Evolutionary conservation across 2,797 vertebrate species (phyloP), one percentile per base, ranked within the genome.

Genomic region (Tachyglossus aculeatus): DNA sequence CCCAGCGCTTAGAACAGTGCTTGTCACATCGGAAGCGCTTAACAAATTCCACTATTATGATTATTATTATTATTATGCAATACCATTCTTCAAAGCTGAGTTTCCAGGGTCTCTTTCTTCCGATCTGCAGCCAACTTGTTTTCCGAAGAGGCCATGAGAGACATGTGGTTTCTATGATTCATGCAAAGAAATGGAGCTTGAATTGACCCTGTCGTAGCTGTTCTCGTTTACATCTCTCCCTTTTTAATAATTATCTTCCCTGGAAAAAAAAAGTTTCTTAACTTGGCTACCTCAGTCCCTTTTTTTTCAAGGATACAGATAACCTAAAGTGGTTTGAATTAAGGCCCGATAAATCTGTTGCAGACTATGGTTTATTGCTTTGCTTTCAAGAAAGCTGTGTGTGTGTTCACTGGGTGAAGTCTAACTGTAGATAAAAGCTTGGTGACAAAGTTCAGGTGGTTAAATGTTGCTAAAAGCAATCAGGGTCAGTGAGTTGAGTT

Each of bases 91-190:
- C 43, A 33, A 19, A 50, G 14, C 45, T 63, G 62, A 38, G 12
- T 63, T 79, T 67, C 71, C n/a, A 63, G 29, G 32, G 65, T 48
- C 58, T 44, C 9, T 38, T 51, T 19, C 33, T 66, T 66, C 44
- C 57, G 39, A 8, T 48, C 11, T 66, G 12, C 52, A 27, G 3
- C 11, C 34, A 69, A 18, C 34, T 14, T 53, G 57, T 39, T 41
- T 33, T 45, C 29, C 18, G 14, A 48, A 48, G 5, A 19, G 12
- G 27, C 12, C 31, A 24, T 25, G 45, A 48, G 6, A 43, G 24
- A 4, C 24, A 24, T 12, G 14, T 7, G 43, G 22, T 48, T 48
- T 48, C 16, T 11, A 27, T 48, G 31, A 48, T 29, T 48, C 31
- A 48, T 27, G 31, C 25, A 48, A 48, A 48, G 45, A 21, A 48